A percentile compares a stretch with the other conserved stretches of the same genome.
These are phyloP conservation scores for Psettodes erumei DNA, from an alignment of 2,113 vertebrate species.

Conservation along the genomic window DNA sequence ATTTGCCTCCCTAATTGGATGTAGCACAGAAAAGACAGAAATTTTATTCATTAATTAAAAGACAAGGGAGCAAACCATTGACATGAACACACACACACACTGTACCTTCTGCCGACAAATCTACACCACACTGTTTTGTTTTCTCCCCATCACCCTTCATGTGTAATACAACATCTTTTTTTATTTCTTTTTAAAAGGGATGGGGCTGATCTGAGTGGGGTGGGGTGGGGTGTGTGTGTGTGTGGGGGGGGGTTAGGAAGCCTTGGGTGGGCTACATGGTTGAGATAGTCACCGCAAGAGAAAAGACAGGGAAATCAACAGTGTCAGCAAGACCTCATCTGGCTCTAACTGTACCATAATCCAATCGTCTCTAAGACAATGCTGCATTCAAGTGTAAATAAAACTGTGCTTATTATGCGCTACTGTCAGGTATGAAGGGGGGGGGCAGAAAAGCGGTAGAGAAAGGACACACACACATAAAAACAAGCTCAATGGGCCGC, in stretches of 20 bases:
- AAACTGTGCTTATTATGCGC: constrained; percentile 85
- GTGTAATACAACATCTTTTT: constrained; percentile 55
- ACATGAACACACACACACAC: constrained; percentile 41
- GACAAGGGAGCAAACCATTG: constrained; percentile 69
- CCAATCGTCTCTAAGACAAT: constrained; percentile 79
- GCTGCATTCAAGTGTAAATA: constrained; percentile 93
- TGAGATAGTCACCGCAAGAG: constrained; percentile 73
- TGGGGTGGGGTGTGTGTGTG: no score
- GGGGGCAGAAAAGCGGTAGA: constrained; percentile 26
- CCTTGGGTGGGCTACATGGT: constrained; percentile 67
- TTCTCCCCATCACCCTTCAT: constrained; percentile 50
- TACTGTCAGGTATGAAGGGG: constrained; percentile 86
- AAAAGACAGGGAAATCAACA: constrained; percentile 75
- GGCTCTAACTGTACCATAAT: constrained; percentile 75
- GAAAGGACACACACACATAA: constrained; percentile 31
- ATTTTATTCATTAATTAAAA: constrained; percentile 82
- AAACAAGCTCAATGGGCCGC: constrained; percentile 83
- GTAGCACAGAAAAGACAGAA: constrained; percentile 72
- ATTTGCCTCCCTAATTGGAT: constrained; percentile 81
- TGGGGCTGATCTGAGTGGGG: constrained; percentile 54
- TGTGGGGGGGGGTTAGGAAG: constrained; percentile 51
- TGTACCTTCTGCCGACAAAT: constrained; percentile 46
- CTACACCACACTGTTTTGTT: constrained; percentile 29
- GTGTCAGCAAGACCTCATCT: constrained; percentile 77
- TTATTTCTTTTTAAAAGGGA: constrained; percentile 56